These are phyloP conservation scores for Chouioia cunea DNA, from an alignment of 2,888 invertebrate species.

Conservation along the genomic window DNA sequence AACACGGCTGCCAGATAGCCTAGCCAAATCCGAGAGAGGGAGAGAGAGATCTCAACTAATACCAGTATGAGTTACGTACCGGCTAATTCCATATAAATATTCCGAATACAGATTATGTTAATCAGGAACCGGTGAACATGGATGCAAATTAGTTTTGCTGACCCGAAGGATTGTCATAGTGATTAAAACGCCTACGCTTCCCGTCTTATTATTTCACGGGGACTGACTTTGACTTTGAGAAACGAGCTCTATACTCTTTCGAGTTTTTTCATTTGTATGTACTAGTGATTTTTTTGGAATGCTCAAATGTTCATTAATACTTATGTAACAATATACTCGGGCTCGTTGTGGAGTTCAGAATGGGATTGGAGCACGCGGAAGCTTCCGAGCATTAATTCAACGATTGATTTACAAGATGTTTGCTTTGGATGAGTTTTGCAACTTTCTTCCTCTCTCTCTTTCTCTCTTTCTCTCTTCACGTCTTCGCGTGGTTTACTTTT, in stretches of 20 bases:
- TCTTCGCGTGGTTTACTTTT: no score
- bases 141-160: conserved; percentile 64
- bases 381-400: conserved; percentile 22
- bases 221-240: conserved; percentile 25
- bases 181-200: conserved; percentile 22
- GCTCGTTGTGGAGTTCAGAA: not conserved
- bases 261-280: not conserved
- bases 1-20: conserved; percentile 52
- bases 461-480: no score
- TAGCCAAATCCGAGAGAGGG: conserved; percentile 66
- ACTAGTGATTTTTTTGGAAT: conserved; percentile 4
- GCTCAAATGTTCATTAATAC: not conserved
- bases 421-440: not conserved
- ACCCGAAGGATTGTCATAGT: no score
- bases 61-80: conserved; percentile 66
- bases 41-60: conserved; percentile 67
- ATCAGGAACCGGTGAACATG: conserved; percentile 55
- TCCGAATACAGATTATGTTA: conserved; percentile 68
- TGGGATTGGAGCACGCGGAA: not conserved
- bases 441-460: no score
- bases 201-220: not conserved
- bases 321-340: not conserved
- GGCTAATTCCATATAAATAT: conserved; percentile 69
- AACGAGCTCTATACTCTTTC: no score
- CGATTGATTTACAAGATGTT: conserved; percentile 30